Evolutionary conservation across 2,888 invertebrate genomes (phyloP).

Genomic region (Diarsia brunnea): DNA sequence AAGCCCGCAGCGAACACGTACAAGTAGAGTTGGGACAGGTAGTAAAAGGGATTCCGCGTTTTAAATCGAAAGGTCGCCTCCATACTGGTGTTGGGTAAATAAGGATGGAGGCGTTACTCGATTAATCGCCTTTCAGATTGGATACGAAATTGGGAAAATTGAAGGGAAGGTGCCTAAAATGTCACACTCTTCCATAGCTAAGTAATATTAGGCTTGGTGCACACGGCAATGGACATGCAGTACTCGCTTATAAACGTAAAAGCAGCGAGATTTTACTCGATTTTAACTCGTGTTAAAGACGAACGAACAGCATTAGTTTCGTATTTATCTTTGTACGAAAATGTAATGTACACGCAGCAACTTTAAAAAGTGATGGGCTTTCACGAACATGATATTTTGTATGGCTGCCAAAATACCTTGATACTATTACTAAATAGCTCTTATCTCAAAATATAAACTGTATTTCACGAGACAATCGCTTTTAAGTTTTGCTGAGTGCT

Average conservation of each 20-base stretch:
- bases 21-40: slow-evolving; percentile 24
- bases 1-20: slow-evolving; percentile 32
- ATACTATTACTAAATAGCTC: not conserved
- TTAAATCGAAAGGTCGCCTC: slow-evolving; percentile 33
- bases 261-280: not conserved
- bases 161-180: slow-evolving; percentile 17
- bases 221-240: not conserved
- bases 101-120: slow-evolving; percentile 37
- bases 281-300: not conserved
- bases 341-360: not conserved
- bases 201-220: not conserved
- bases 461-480: not conserved
- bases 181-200: slow-evolving; percentile 8
- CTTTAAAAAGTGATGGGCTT: not conserved
- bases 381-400: not conserved
- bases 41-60: slow-evolving; percentile 27
- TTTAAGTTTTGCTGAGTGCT: not conserved
- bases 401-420: not conserved
- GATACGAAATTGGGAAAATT: slow-evolving; percentile 52
- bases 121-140: slow-evolving; percentile 46
- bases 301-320: not conserved
- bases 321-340: too few relatives aligned
- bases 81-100: slow-evolving; percentile 17
- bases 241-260: not conserved
- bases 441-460: not conserved